A percentile compares a stretch with the other conserved stretches of the same genome.
Conservation (phyloP, 2,113 vertebrate genomes). For the Pygoscelis adeliae region DNA sequence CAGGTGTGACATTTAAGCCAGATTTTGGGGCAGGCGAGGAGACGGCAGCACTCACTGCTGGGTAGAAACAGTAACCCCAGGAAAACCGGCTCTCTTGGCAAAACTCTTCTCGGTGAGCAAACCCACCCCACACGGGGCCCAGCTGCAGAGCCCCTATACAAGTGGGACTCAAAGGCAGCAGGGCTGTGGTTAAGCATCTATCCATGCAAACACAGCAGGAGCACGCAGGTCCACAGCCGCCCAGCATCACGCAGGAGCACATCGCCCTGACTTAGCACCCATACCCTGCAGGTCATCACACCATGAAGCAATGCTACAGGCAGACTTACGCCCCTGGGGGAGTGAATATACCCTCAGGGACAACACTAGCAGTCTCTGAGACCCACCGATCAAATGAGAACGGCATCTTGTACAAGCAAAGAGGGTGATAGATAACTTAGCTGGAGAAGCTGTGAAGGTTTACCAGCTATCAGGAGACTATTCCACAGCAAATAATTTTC, state of each 20-base stretch:
- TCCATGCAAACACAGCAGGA: accelerated
- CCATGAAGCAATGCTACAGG: not conserved
- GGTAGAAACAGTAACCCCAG: not conserved
- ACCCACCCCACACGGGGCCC: accelerated
- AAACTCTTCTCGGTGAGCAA: not conserved
- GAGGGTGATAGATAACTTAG: not conserved
- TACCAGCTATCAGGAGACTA: not conserved
- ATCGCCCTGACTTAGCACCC: not conserved
- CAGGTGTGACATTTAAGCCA: not conserved
- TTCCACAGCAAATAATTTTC: not conserved
- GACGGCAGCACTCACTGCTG: accelerated
- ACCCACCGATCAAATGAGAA: not conserved
- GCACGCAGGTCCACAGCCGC: accelerated
- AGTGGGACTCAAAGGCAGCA: not conserved
- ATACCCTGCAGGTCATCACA: not conserved
- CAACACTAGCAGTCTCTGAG: not conserved
- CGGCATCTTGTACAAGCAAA: not conserved
- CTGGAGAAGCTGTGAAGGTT: not conserved
- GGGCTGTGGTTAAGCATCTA: not conserved
- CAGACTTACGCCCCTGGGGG: accelerated
- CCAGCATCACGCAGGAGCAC: not conserved
- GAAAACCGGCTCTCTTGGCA: not conserved
- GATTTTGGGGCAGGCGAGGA: not conserved
- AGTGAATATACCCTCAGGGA: not conserved
- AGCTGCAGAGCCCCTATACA: not conserved